A percentile compares a stretch with the other conserved stretches of the same genome.
phyloP scores from a whole-genome alignment of 2,888 invertebrate genomes.

The Polyploca ridens region DNA sequence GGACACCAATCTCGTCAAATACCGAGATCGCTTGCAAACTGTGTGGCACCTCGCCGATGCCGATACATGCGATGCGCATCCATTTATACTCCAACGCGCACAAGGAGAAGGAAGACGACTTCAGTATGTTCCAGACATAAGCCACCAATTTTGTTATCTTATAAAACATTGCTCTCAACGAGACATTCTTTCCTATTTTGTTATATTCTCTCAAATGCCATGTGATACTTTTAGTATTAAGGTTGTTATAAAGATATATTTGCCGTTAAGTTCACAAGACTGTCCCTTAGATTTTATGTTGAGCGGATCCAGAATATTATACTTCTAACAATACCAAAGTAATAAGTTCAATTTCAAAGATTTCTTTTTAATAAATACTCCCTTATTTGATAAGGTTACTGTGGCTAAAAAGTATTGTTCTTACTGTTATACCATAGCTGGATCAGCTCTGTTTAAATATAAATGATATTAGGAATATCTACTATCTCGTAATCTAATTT shows the following conservation, averaged over 20 bases:
- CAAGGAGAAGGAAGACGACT: constrained; percentile 68
- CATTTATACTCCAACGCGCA: constrained; percentile 80
- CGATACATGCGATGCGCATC: constrained; percentile 74
- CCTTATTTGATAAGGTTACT: no score
- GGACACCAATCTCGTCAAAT: constrained; percentile 56
- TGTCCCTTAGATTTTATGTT: not conserved
- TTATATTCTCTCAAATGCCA: constrained; percentile 1
- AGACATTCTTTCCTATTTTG: not conserved
- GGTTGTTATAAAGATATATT: not conserved
- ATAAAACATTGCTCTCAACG: not conserved
- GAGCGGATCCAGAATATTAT: not conserved
- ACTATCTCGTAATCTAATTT: no score
- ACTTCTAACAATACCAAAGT: not conserved
- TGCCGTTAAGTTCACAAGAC: not conserved
- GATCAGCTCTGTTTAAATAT: no score
- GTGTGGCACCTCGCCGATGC: constrained; percentile 67
- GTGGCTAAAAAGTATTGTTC: no score
- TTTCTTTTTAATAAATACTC: no score
- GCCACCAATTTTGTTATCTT: constrained; percentile 2
- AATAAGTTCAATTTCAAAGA: no score
- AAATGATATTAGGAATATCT: no score
- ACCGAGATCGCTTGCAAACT: constrained; percentile 71
- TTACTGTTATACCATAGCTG: no score
- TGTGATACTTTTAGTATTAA: constrained; percentile 8
- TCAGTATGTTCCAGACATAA: constrained; percentile 56